phyloP scores from a whole-genome alignment of 2,113 vertebrate species.

The Lichenostomus cassidix region DNA sequence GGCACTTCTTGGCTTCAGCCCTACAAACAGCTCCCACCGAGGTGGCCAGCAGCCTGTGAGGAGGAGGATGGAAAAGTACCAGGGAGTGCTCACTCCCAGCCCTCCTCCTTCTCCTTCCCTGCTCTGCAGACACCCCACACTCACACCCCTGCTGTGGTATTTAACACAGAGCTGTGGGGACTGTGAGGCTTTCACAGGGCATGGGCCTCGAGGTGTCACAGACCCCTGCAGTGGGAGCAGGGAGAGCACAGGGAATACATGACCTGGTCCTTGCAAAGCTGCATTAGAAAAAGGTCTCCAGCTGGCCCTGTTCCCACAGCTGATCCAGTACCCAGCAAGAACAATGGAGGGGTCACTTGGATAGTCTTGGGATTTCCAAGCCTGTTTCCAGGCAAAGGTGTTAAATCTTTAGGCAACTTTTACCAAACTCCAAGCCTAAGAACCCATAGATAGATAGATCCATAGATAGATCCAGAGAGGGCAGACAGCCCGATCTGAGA shows the following conservation, averaged over 20 bases:
- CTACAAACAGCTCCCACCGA: background rate
- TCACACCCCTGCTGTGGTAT: background rate
- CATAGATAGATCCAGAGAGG: background rate
- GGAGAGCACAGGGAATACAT: background rate
- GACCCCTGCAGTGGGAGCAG: background rate
- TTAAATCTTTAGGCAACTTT: background rate
- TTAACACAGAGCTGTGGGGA: background rate
- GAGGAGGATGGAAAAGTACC: constrained; percentile 59
- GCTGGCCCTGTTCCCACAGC: background rate
- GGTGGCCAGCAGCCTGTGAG: background rate
- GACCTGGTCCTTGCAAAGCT: background rate
- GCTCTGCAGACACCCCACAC: background rate
- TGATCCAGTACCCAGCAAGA: background rate
- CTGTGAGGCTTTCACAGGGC: background rate
- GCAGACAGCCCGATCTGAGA: background rate
- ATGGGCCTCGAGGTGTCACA: rapidly evolving
- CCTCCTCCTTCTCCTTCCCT: background rate
- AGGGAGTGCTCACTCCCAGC: background rate
- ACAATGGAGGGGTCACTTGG: background rate
- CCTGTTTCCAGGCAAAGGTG: background rate
- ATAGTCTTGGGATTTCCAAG: background rate
- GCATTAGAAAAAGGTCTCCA: background rate
- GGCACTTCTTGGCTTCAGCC: constrained; percentile 3
- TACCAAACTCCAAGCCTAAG: background rate
- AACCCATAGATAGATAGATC: background rate